Evolutionary conservation across 2,888 invertebrate genomes (phyloP).

Genomic region (Lepas anatifera): DNA sequence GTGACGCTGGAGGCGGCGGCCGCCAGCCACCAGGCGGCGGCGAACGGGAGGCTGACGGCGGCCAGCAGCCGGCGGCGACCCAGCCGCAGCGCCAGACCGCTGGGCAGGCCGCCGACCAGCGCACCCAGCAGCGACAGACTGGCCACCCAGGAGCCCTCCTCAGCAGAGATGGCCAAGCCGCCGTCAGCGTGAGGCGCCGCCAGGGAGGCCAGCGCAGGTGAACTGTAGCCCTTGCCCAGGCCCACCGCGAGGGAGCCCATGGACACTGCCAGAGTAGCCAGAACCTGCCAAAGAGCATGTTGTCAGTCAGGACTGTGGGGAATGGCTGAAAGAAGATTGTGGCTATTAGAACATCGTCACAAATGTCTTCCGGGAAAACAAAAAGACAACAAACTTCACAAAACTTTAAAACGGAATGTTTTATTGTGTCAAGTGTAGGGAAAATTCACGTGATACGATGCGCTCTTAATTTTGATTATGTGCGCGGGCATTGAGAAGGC

Average conservation of each 20-base stretch:
- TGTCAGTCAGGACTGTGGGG: too few relatives aligned
- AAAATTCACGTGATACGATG: too few relatives aligned
- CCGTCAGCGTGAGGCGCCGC: conserved; percentile 7
- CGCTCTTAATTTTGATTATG: too few relatives aligned
- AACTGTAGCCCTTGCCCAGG: conserved; percentile 68
- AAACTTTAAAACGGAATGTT: too few relatives aligned
- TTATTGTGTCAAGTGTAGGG: too few relatives aligned
- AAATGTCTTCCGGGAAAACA: too few relatives aligned
- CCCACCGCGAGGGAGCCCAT: conserved; percentile 68
- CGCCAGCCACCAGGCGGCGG: conserved; percentile 68
- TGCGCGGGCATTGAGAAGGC: too few relatives aligned
- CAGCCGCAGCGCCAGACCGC: conserved; percentile 61
- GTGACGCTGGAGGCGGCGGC: conserved; percentile 62
- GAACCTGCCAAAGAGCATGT: conserved; percentile 42
- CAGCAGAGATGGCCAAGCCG: conserved; percentile 28
- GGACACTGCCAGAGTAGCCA: conserved; percentile 64
- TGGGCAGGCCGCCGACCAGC: conserved; percentile 62
- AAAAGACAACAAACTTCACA: too few relatives aligned
- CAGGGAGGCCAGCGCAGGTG: conserved; percentile 65
- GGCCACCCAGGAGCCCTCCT: conserved; percentile 70
- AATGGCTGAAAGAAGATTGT: too few relatives aligned
- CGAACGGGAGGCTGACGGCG: conserved; percentile 59
- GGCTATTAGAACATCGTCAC: too few relatives aligned
- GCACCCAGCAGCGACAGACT: conserved; percentile 67
- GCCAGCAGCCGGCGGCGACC: conserved; percentile 58